Percentiles rank a stretch among this genome's conserved stretches.
phyloP scores from a whole-genome alignment of 2,113 vertebrate genomes.

The Tachysurus fulvidraco region DNA sequence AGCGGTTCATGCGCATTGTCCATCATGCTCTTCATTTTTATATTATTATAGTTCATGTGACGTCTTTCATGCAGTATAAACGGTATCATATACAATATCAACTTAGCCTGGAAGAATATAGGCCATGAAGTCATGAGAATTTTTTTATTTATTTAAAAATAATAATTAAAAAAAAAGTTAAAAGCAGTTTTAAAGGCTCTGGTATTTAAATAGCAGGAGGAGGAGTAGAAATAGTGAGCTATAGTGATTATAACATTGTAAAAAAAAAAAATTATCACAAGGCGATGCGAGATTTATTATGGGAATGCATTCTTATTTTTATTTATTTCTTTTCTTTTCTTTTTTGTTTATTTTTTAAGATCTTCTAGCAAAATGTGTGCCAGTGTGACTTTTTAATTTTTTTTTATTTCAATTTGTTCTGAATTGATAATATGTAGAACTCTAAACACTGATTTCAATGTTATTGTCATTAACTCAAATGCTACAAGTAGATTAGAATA shows the following conservation, averaged over 20 bases:
- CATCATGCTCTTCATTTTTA: conserved; percentile 8
- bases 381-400: neutral
- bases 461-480: neutral
- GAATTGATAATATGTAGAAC: no score
- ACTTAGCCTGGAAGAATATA: neutral
- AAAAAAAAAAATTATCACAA: no score
- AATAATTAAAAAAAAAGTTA: neutral
- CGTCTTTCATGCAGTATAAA: neutral
- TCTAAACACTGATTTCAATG: neutral
- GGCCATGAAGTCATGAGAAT: neutral
- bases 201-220: neutral
- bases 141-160: neutral
- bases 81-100: neutral
- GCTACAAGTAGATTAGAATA: neutral
- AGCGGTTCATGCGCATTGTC: conserved; percentile 16
- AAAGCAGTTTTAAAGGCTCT: neutral
- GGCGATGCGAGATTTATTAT: neutral
- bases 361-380: neutral
- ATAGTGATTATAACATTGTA: neutral
- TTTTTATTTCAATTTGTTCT: neutral
- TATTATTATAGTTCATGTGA: neutral
- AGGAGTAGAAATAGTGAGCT: neutral
- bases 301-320: neutral
- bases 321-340: neutral
- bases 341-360: no score